Evolutionary conservation across 2,888 invertebrate genomes (phyloP).

Genomic region (Tigriopus californicus): DNA sequence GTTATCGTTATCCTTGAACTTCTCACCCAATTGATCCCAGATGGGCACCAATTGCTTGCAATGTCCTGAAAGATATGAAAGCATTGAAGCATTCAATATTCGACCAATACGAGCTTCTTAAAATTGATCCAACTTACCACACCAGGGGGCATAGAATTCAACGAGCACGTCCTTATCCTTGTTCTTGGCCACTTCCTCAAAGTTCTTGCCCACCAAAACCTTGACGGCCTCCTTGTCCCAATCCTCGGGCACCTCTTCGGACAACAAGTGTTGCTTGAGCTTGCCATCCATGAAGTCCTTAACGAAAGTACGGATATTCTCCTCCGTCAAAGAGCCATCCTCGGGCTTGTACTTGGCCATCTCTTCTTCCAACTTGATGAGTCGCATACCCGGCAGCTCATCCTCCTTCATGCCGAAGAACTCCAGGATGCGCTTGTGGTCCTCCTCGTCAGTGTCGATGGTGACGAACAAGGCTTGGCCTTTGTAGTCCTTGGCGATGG

Average conservation of each 20-base stretch:
- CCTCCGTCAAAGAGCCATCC: slow-evolving; percentile 45
- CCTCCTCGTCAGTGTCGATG: slow-evolving; percentile 69
- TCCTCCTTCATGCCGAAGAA: slow-evolving; percentile 74
- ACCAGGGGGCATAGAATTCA: slow-evolving; percentile 98
- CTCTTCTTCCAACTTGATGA: slow-evolving; percentile 87
- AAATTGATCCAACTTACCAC: slow-evolving; percentile 21
- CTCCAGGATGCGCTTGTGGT: slow-evolving; percentile 90
- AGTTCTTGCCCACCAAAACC: slow-evolving; percentile 78
- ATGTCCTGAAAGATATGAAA: slow-evolving; percentile 6
- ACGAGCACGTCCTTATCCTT: slow-evolving; percentile 77
- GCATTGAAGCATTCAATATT: not conserved
- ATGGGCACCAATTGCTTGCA: slow-evolving; percentile 14
- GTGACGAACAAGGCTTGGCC: slow-evolving; percentile 39
- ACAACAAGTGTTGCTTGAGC: slow-evolving; percentile 63
- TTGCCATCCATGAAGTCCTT: slow-evolving; percentile 73
- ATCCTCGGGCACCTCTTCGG: slow-evolving; percentile 83
- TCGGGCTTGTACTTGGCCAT: slow-evolving; percentile 95
- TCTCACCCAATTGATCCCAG: slow-evolving; percentile 56
- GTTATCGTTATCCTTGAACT: slow-evolving; percentile 49
- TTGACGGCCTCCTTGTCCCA: slow-evolving; percentile 93
- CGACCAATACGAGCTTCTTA: not conserved
- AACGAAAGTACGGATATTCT: slow-evolving; percentile 56
- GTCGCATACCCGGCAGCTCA: slow-evolving; percentile 53
- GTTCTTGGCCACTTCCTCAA: slow-evolving; percentile 76
- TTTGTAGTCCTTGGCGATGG: slow-evolving; percentile 71